phyloP scores from a whole-genome alignment of 2,797 vertebrate species.

The Gypaetus barbatus region DNA sequence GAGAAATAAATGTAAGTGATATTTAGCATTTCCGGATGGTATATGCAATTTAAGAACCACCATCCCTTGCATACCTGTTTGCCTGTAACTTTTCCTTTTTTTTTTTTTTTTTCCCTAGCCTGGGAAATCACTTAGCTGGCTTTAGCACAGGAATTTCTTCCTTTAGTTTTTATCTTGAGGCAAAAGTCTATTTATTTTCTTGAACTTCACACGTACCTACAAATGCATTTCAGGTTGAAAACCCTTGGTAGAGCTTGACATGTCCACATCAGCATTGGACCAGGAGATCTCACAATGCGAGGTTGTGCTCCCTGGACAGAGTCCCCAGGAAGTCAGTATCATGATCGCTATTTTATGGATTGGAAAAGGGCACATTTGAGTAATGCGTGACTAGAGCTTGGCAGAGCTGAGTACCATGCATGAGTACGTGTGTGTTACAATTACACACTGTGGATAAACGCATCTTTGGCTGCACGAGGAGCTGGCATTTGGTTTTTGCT shows the following conservation, averaged over 20 bases:
- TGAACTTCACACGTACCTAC: neutral
- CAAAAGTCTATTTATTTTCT: neutral
- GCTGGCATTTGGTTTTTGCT: neutral
- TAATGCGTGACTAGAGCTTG: neutral
- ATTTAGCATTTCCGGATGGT: neutral
- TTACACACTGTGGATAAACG: rapidly evolving
- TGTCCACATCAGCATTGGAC: neutral
- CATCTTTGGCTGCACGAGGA: neutral
- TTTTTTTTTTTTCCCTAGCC: neutral
- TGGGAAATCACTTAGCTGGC: neutral
- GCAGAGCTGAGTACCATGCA: neutral
- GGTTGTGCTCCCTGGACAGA: neutral
- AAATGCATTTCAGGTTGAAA: neutral
- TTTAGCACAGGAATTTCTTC: neutral
- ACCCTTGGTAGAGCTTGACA: neutral
- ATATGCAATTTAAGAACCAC: neutral
- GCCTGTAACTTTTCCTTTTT: neutral
- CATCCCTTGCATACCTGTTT: neutral
- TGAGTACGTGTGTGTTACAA: rapidly evolving
- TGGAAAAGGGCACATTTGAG: neutral
- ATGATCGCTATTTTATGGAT: rapidly evolving
- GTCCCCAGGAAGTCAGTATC: neutral
- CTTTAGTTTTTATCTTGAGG: neutral
- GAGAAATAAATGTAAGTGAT: neutral
- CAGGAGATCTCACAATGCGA: neutral